Base-by-base conservation (phyloP, 2,113 vertebrate species). In the Progne subis region DNA sequence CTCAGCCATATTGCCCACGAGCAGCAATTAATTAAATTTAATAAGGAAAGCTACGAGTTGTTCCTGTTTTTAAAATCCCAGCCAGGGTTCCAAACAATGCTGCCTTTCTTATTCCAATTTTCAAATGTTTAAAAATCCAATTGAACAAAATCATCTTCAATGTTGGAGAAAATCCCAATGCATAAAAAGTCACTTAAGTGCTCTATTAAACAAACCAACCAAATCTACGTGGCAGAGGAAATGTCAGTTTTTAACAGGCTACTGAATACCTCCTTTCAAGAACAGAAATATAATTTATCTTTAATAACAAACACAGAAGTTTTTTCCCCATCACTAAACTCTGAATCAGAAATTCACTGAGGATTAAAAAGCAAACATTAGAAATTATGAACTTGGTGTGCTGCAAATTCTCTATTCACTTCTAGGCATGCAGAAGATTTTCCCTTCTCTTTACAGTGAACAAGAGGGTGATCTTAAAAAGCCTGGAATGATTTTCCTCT, bases 11-110 rank as follows among this genome's bases (percentile, higher is more conserved):
- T 23, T 95, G 88, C 90, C 93, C 56, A 93, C 0, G 5, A 92
- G 82, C 41, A 95, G 92, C 85, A 94, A 94, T 96, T 88, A 95
- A 96, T 96, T 95, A 93, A 59, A 88, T 94, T 96, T 95, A 96
- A 96, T 92, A 92, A 64, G 64, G 76, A 95, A 90, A 44, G 44
- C 68, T 86, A 81, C 0, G 47, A 95, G 56, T 59, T 52, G 79
- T 90, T 96, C 59, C 76, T 82, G 52, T 37, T 75, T 79, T 88
- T 75, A 83, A 96, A 96, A 92, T 78, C 76, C 69, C 86, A 90
- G 20, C 46, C 67, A 91, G 68, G 31, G 63, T 47, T 60, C 79
- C 78, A 64, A 96, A 92, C 92, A 96, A 86, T 78, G 61, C 37
- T 75, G 56, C 64, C 90, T 93, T 93, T 93, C 92, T 95, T 90